These are phyloP conservation scores for Eucera pruinosa DNA, from an alignment of 2,888 invertebrate species.

Conservation along the genomic window DNA sequence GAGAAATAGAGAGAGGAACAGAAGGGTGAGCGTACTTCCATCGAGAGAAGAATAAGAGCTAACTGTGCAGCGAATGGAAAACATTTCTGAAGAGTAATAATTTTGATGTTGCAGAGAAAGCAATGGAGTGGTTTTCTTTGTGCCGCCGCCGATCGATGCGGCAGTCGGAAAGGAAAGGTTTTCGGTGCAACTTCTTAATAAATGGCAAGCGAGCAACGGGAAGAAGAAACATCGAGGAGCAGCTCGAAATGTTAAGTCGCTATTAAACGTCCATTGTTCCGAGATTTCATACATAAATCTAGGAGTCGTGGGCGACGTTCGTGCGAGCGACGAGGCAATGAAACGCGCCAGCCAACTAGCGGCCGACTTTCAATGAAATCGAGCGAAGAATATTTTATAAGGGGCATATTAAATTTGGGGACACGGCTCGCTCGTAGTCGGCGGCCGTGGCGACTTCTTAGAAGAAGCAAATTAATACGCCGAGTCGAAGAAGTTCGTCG, in stretches of 20 bases:
- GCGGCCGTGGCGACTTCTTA: background rate
- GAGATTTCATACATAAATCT: slow-evolving; percentile 2
- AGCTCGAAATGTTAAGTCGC: slow-evolving; percentile 19
- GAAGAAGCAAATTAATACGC: slow-evolving; percentile 22
- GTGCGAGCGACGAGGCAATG: too few relatives aligned
- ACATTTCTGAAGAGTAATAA: slow-evolving; percentile 12
- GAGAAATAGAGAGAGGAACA: too few relatives aligned
- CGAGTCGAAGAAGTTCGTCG: background rate
- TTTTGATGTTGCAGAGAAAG: slow-evolving; percentile 13
- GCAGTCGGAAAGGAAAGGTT: too few relatives aligned
- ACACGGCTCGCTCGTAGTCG: background rate
- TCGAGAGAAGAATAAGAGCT: too few relatives aligned
- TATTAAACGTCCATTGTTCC: slow-evolving; percentile 30
- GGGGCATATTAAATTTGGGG: background rate
- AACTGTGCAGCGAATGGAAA: slow-evolving; percentile 1
- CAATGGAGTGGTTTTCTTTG: background rate
- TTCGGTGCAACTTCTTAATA: too few relatives aligned
- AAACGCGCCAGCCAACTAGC: background rate
- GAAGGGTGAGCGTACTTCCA: background rate
- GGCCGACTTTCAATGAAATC: background rate
- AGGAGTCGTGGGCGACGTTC: background rate
- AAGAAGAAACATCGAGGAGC: background rate
- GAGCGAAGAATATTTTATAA: background rate
- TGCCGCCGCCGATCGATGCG: too few relatives aligned
- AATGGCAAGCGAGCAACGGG: background rate